Percentiles rank a stretch among this genome's conserved stretches.
These are phyloP conservation scores for Drosophila malerkotliana DNA, from an alignment of 1,140 invertebrate genomes.

Conservation along the genomic window DNA sequence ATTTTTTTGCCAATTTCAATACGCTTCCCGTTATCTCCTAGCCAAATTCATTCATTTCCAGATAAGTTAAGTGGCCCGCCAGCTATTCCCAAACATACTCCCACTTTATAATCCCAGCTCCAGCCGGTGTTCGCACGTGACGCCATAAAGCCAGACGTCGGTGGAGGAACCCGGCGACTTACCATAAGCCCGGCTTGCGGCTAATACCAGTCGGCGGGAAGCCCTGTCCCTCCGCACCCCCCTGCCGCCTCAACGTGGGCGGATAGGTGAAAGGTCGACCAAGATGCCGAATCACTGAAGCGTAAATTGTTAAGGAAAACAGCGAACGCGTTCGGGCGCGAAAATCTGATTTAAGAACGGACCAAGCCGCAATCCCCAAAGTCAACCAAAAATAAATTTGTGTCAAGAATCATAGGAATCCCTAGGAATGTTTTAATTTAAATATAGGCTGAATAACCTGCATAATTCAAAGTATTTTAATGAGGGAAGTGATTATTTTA, in stretches of 20 bases:
- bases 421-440: neutral
- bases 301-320: constrained; percentile 58
- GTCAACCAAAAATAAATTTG: constrained; percentile 12
- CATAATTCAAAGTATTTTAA: no score
- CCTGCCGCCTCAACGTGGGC: neutral
- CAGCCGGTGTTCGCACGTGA: constrained; percentile 53
- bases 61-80: constrained; percentile 51
- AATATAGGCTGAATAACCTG: no score
- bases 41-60: constrained; percentile 16
- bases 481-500: no score
- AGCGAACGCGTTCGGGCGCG: constrained; percentile 55
- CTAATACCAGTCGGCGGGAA: constrained; percentile 42
- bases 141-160: constrained; percentile 44
- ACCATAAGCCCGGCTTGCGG: constrained; percentile 69
- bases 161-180: constrained; percentile 47
- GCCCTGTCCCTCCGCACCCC: constrained; percentile 2
- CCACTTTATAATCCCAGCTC: constrained; percentile 57
- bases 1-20: constrained; percentile 37
- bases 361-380: constrained; percentile 29
- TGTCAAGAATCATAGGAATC: neutral
- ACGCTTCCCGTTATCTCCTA: constrained; percentile 21
- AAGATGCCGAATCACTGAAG: constrained; percentile 52
- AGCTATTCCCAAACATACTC: constrained; percentile 31
- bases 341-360: constrained; percentile 56
- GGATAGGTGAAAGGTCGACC: constrained; percentile 12